phyloP scores from a whole-genome alignment of 2,113 vertebrate genomes.

The Orcinus orca region DNA sequence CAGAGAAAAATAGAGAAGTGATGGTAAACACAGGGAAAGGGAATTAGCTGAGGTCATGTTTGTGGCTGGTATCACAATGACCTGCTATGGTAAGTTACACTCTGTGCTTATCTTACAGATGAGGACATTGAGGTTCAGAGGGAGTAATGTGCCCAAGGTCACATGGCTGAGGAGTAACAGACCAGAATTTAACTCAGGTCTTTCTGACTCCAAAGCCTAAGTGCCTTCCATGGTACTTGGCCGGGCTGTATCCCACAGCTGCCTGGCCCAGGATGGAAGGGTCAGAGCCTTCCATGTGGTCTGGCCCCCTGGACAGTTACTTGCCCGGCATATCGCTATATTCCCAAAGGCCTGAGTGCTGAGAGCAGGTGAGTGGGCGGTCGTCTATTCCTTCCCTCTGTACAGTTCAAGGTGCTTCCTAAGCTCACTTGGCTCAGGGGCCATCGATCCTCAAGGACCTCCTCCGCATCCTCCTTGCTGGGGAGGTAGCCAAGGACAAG shows the following conservation, averaged over 20 bases:
- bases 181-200: background rate
- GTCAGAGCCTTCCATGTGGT: rapidly evolving
- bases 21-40: background rate
- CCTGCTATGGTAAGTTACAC: background rate
- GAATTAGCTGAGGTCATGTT: background rate
- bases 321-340: rapidly evolving
- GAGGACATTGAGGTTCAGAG: background rate
- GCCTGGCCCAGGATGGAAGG: background rate
- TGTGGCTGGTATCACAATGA: too few relatives aligned
- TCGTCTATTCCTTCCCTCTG: background rate
- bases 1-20: background rate
- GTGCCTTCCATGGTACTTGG: background rate
- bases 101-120: background rate
- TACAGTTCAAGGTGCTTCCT: slow-evolving; percentile 34
- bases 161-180: background rate
- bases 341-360: background rate
- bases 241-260: background rate
- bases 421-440: background rate
- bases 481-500: background rate
- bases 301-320: background rate
- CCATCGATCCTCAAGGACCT: background rate
- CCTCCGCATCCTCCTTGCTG: background rate
- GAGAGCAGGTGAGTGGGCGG: background rate
- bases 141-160: background rate
- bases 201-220: background rate